Evolutionary conservation across 2,113 vertebrate species (phyloP), one percentile per base, ranked within the genome.

Genomic region (Choloepus hoffmanni): DNA sequence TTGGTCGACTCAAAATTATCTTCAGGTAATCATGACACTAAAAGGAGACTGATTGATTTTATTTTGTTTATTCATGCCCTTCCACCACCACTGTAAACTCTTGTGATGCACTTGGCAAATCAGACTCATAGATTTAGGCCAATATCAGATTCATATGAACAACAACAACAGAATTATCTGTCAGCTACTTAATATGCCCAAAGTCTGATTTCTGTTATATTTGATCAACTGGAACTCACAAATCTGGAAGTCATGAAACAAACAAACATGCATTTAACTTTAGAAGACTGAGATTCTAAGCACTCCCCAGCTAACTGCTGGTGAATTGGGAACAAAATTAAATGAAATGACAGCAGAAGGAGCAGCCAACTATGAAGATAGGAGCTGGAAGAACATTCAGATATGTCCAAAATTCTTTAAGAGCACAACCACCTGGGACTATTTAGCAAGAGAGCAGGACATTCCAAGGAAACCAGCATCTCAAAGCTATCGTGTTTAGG

Each of bases 381-480:
- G 70, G 6, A 0, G 0, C 18, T 19, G 21, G 76, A 45, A 72
- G 18, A 58, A 65, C 18, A 2, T 0, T 24, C 28, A 60, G 40
- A 24, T 4, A 0, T 0, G 5, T 19, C 12, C 40, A 1, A 19
- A 3, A 5, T 2, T 60, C 63, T 82, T 40, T 18, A 45, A 13
- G 65, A n/a, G 48, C 45, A 53, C 2, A 19, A 0, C 63, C 8
- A 4, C 36, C 18, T 48, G 15, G 24, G 2, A 4, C n/a, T 28
- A 9, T 19, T 58, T 30, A 33, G 50, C 73, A 92, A 62, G 50
- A 70, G 36, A 16, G 12, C 3, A 3, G 50, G 10, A 6, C 12
- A 12, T 33, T 14, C 14, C 12, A 19, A 1, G 3, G 40, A 21
- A 11, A 21, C 18, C 18, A 16, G 84, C 23, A 9, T 55, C 12